Evolutionary conservation across 1,140 invertebrate species (phyloP).

Genomic region (Pogonomyrmex barbatus): DNA sequence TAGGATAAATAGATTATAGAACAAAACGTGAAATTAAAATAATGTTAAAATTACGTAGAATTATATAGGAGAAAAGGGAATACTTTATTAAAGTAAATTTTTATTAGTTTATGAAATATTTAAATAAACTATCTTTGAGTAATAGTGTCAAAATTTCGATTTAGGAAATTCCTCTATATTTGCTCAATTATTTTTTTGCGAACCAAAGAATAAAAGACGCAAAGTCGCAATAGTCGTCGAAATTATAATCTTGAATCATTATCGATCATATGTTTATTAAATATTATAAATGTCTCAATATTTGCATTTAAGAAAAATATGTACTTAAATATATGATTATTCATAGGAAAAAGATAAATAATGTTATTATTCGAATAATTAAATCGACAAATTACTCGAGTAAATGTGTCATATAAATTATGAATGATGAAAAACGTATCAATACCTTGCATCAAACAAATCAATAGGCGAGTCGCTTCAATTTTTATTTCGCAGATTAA

Average conservation of each 20-base stretch:
- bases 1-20: not conserved
- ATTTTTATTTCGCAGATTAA: constrained; percentile 1
- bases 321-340: not conserved
- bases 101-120: too few species aligned
- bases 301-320: not conserved
- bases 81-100: too few species aligned
- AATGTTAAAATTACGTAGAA: too few species aligned
- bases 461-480: not conserved
- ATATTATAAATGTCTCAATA: not conserved
- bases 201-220: too few species aligned
- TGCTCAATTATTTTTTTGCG: too few species aligned
- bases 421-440: not conserved
- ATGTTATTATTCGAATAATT: not conserved
- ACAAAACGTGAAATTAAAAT: not conserved
- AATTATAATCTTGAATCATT: not conserved
- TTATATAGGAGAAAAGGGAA: too few species aligned
- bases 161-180: too few species aligned
- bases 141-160: too few species aligned
- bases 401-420: not conserved
- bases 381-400: not conserved
- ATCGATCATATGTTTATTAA: not conserved
- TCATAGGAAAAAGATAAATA: not conserved
- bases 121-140: too few species aligned
- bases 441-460: not conserved
- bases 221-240: not conserved